These are phyloP conservation scores for Actinernus sp. DNA, from an alignment of 92 coral and sea anemone species.

Conservation along the genomic window DNA sequence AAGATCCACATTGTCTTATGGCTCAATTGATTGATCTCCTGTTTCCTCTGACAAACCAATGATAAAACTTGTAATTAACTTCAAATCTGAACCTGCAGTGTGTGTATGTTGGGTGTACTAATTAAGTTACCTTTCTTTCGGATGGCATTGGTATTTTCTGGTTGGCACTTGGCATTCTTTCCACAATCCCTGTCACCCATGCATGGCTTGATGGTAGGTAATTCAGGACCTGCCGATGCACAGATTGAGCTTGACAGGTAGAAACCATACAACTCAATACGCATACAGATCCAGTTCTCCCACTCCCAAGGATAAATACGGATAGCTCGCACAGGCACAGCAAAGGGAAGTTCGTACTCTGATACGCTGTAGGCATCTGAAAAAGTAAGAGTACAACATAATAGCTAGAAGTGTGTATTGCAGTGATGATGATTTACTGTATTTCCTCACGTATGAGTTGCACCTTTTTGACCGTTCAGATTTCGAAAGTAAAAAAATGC, in stretches of 20 bases:
- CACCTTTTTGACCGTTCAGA: no score
- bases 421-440: no score
- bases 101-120: no score
- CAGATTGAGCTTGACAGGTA: constrained; percentile 79
- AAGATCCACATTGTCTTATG: no score
- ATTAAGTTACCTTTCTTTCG: constrained; percentile 17
- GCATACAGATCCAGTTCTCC: constrained; percentile 88
- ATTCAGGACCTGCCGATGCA: constrained; percentile 61
- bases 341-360: constrained; percentile 57
- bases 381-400: no score
- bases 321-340: constrained; percentile 80
- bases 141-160: constrained; percentile 16
- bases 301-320: constrained; percentile 66
- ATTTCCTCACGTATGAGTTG: no score
- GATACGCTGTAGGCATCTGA: constrained; percentile 79
- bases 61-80: background rate
- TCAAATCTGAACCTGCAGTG: no score
- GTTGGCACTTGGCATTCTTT: constrained; percentile 77
- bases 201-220: constrained; percentile 51
- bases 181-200: constrained; percentile 88
- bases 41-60: background rate
- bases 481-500: no score
- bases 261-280: constrained; percentile 86
- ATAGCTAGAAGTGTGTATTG: no score
- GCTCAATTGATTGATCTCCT: no score